phyloP scores from a whole-genome alignment of 2,888 invertebrate genomes.

The Drosophila longiperda region DNA sequence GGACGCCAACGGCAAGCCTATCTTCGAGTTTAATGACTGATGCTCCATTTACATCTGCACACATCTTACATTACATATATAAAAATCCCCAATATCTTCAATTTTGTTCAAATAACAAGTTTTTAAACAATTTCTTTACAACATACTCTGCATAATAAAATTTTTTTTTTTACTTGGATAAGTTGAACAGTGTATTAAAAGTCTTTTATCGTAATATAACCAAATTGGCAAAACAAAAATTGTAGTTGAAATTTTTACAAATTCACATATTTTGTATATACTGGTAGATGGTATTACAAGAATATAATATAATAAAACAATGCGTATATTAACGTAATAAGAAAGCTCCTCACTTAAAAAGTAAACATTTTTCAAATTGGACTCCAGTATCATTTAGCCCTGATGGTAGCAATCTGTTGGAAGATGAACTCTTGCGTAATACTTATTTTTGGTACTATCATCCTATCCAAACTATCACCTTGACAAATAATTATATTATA shows the following conservation, averaged over 20 bases:
- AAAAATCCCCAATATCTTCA: conserved; percentile 6
- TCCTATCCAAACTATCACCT: neutral
- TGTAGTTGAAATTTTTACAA: neutral
- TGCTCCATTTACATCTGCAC: neutral
- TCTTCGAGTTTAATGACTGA: conserved; percentile 70
- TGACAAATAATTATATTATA: neutral
- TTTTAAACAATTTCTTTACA: conserved; percentile 7
- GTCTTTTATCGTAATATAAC: conserved; percentile 6
- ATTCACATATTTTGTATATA: neutral
- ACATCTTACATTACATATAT: neutral
- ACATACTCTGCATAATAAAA: conserved; percentile 46
- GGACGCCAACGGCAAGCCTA: conserved; percentile 67
- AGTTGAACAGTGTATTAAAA: conserved; percentile 8
- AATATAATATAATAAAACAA: too few relatives aligned
- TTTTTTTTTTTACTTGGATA: conserved; percentile 8
- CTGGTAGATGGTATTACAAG: too few relatives aligned
- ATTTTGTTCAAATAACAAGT: conserved; percentile 8
- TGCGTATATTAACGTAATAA: too few relatives aligned
- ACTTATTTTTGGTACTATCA: neutral
- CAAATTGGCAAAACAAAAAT: conserved; percentile 1
- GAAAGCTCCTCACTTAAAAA: neutral
- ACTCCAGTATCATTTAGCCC: neutral
- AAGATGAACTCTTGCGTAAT: neutral
- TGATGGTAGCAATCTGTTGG: neutral
- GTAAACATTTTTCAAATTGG: neutral